Evolutionary conservation across 2,113 vertebrate genomes (phyloP), one percentile per base, ranked within the genome.

Genomic region (Thalassarche chlororhynchos): DNA sequence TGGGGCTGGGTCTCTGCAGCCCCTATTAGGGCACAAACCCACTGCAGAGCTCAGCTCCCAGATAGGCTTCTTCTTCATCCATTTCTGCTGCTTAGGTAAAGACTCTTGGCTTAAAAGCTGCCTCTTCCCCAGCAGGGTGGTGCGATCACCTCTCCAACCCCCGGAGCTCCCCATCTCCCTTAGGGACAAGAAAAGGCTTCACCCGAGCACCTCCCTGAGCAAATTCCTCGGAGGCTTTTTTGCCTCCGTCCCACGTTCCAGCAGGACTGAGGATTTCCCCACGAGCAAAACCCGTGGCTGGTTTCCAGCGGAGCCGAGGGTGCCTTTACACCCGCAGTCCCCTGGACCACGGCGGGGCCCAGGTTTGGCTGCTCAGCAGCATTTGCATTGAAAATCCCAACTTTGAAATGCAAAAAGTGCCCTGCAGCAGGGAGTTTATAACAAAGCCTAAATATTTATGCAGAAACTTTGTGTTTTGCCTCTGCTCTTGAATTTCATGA

Each of bases 321-420:
- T 57, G 28, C 61, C 81, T 61, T 24, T 3, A 5, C 38, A 14
- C 66, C 42, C 26, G 0, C 0, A 0, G 32, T 51, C 32, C 60
- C 55, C 69, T 29, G 62, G 58, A 8, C 52, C 44, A 20, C 0
- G 5, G 58, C 66, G 34, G 68, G 14, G 57, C 61, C 52, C 47
- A 3, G 21, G 12, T 54, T 54, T 46, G 65, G 87, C 74, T 71
- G 65, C 42, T 90, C 64, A 17, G 76, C 52, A 61, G 62, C 42
- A 94, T 97, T 97, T 97, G 96, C 97, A 96, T 97, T 89, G 95
- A 94, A 97, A 97, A 97, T 94, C 61, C 58, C 70, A 31, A 40
- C 87, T 96, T 93, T 96, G 95, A 94, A 57, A 97, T 96, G 96
- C 95, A 97, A 97, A 97, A 80, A 64, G 58, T 44, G 44, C 44